Base-by-base conservation (phyloP, 2,113 vertebrate genomes). In the Taurulus bubalis region DNA sequence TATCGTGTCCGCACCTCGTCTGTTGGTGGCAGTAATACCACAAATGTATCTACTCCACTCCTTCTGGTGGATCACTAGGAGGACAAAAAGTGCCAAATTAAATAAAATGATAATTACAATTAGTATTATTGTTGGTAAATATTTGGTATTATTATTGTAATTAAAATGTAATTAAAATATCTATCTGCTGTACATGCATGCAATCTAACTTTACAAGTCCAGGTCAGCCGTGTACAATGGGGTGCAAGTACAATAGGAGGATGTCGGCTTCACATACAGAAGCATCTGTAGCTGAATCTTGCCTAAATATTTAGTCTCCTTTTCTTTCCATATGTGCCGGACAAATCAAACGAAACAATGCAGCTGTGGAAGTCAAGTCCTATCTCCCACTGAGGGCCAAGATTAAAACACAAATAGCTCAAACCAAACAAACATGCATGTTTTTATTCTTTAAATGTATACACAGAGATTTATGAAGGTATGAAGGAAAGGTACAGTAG, bases 231-330 rank as follows among this genome's bases (percentile, higher is more conserved):
- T 45, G 56, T n/a, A 59, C 40, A 49, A 3, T 14, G 42, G 40
- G 53, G 1, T 69, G 0, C 59, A 2, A 24, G 18, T 30, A 79
- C 80, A 86, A 79, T 75, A 30, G 75, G 34, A 79, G 60, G 76
- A 83, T 72, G 75, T 75, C 24, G 26, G 71, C 20, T 60, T 59
- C 11, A 60, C 51, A 20, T 51, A 68, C 60, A 67, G 64, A 2
- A 65, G 22, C 14, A 56, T 63, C 36, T 86, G 40, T 8, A 28
- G 28, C 4, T 71, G 28, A 26, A 47, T 66, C 28, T 62, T n/a
- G 24, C 6, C 42, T 49, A 83, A 83, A 86, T 75, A 83, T 86
- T 83, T 76, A 75, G 12, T 68, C 62, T 76, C 75, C 42, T 28
- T 60, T 60, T 71, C 64, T 76, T 55, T 72, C 53, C 32, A 76